A percentile compares a stretch with the other conserved stretches of the same genome.
phyloP scores from a whole-genome alignment of 2,113 vertebrate genomes.

The Maccullochella peelii region DNA sequence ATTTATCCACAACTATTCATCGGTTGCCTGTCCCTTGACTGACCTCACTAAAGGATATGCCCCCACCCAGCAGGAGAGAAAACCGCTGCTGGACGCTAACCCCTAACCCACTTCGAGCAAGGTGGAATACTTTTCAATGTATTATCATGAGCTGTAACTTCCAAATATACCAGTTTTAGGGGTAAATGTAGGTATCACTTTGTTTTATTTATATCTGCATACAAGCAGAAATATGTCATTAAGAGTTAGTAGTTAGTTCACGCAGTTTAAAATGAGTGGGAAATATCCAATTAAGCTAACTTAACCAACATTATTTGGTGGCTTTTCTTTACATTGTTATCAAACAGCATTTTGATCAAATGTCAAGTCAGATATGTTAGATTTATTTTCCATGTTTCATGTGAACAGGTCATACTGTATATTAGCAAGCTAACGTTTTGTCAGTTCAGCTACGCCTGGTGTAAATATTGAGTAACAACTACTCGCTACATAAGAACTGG shows the following conservation, averaged over 20 bases:
- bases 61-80: too few species aligned
- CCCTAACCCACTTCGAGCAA: too few species aligned
- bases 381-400: background rate
- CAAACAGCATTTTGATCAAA: background rate
- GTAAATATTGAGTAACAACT: background rate
- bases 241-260: too few species aligned
- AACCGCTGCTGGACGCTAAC: too few species aligned
- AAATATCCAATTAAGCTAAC: background rate
- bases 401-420: background rate
- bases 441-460: too few species aligned
- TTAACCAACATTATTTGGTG: too few species aligned
- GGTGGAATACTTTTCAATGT: too few species aligned
- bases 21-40: too few species aligned
- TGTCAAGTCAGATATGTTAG: background rate
- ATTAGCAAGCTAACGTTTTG: background rate
- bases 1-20: too few species aligned
- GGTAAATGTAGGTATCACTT: background rate
- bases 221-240: background rate
- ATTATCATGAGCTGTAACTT: background rate
- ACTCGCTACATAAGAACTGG: background rate
- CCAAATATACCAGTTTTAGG: background rate
- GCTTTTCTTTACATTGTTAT: background rate
- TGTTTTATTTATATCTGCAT: background rate
- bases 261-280: background rate
- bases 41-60: too few species aligned